A percentile compares a stretch with the other conserved stretches of the same genome.
These are phyloP conservation scores for Watsonalla cultraria DNA, from an alignment of 2,888 invertebrate species.

Conservation along the genomic window DNA sequence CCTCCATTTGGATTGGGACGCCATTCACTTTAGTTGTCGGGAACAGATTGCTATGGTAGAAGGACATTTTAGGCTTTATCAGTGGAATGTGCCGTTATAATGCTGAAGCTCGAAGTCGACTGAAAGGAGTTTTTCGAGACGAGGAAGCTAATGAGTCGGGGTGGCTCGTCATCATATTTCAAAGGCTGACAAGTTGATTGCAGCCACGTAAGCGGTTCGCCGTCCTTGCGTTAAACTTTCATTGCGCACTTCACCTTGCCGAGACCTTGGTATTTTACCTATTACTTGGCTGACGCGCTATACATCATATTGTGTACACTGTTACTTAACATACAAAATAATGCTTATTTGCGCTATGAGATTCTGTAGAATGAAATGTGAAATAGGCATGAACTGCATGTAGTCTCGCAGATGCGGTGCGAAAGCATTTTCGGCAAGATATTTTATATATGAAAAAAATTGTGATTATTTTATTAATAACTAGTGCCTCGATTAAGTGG, in stretches of 20 bases:
- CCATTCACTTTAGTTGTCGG: conserved; percentile 55
- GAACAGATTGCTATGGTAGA: conserved; percentile 47
- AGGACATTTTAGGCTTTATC: conserved; percentile 39
- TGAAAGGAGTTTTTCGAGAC: conserved; percentile 26
- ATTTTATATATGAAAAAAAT: too few species aligned
- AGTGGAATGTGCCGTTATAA: conserved; percentile 1
- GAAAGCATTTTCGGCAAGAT: too few species aligned
- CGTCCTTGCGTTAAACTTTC: conserved; percentile 57
- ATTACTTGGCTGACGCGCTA: background rate
- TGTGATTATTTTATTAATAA: too few species aligned
- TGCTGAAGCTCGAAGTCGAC: conserved; percentile 24
- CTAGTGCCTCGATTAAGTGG: too few species aligned
- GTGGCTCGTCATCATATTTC: conserved; percentile 49
- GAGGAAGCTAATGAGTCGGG: conserved; percentile 37
- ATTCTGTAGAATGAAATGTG: too few species aligned
- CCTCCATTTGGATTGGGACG: conserved; percentile 41
- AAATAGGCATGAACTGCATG: too few species aligned
- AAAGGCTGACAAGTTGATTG: conserved; percentile 67
- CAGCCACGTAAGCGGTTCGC: conserved; percentile 42
- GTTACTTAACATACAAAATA: too few species aligned
- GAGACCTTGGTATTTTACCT: conserved; percentile 26
- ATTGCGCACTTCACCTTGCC: conserved; percentile 57
- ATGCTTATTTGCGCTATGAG: too few species aligned
- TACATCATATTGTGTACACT: background rate
- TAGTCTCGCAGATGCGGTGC: too few species aligned